A percentile compares a stretch with the other conserved stretches of the same genome.
phyloP scores from a whole-genome alignment of 2,888 invertebrate species.

The Adelphocoris suturalis region DNA sequence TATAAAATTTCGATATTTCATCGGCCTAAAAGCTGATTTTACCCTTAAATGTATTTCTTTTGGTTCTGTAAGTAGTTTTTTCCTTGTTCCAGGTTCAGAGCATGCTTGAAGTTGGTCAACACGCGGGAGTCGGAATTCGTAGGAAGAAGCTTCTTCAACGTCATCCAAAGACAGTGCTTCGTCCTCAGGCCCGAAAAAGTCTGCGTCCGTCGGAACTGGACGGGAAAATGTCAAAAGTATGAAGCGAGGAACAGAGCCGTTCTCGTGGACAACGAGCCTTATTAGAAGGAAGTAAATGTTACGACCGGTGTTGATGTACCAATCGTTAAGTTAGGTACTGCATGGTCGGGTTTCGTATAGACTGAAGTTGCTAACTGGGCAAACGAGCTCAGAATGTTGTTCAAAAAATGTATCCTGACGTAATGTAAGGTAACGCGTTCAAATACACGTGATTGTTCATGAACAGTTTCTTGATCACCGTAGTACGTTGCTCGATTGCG shows the following conservation, averaged over 20 bases:
- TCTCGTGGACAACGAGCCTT: constrained; percentile 86
- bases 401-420: no score
- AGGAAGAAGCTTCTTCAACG: constrained; percentile 95
- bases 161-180: constrained; percentile 96
- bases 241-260: constrained; percentile 86
- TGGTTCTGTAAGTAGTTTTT: background rate
- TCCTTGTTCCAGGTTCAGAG: constrained; percentile 88
- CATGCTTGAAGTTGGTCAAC: constrained; percentile 92
- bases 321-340: background rate
- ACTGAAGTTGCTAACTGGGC: constrained; percentile 1
- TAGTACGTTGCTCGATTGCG: no score
- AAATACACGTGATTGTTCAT: no score
- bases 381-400: background rate
- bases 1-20: no score
- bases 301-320: background rate
- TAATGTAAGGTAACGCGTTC: no score
- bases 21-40: no score
- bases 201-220: constrained; percentile 89
- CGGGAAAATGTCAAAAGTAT: constrained; percentile 88
- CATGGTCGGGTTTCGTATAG: background rate
- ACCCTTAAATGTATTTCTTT: no score
- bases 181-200: constrained; percentile 88
- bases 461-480: no score
- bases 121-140: constrained; percentile 93
- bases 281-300: constrained; percentile 78